Evolutionary conservation across 1,140 invertebrate genomes (phyloP).

Genomic region (Hylaeus volcanicus): DNA sequence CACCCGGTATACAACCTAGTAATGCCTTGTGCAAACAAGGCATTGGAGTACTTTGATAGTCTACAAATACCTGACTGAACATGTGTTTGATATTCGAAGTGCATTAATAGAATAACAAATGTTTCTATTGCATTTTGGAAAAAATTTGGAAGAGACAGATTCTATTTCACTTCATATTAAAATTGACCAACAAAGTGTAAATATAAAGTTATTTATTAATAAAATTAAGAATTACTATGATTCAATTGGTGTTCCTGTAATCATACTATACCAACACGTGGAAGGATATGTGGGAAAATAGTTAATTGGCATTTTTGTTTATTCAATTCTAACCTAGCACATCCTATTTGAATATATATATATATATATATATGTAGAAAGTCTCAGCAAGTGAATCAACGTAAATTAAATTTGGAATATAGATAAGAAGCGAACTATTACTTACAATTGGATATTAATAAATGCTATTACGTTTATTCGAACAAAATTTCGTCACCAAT

Average conservation of each 20-base stretch:
- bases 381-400: background rate
- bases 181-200: conserved; percentile 48
- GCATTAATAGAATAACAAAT: conserved; percentile 31
- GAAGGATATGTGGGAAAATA: background rate
- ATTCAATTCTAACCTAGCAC: background rate
- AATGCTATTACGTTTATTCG: background rate
- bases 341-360: background rate
- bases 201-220: conserved; percentile 48
- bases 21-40: conserved; percentile 67
- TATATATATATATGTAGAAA: background rate
- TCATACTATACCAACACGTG: background rate
- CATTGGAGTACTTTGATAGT: conserved; percentile 72
- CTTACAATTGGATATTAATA: background rate
- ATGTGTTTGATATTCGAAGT: conserved; percentile 33
- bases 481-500: background rate
- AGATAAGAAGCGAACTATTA: background rate
- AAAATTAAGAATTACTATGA: conserved; percentile 24
- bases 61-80: conserved; percentile 71
- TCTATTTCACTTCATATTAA: conserved; percentile 32
- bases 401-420: background rate
- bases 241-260: background rate
- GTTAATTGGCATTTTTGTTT: background rate
- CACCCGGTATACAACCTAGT: conserved; percentile 77
- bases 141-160: conserved; percentile 22
- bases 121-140: conserved; percentile 49